Evolutionary conservation across 1,140 invertebrate genomes (phyloP), one percentile per base, ranked within the genome.

Genomic region (Drosophila funebris): DNA sequence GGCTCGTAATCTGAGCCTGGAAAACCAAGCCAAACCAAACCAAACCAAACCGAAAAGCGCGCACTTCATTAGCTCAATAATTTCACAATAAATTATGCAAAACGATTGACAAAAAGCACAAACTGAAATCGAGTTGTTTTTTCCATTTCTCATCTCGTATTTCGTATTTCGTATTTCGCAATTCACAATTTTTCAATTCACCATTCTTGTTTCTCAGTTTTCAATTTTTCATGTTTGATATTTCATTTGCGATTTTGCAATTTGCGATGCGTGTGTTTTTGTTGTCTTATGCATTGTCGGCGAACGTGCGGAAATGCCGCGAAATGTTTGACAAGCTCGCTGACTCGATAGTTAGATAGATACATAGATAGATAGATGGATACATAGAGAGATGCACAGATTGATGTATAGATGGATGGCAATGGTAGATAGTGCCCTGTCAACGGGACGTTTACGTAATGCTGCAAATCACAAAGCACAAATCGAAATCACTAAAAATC

Each of bases 11-110:
- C 80, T 44, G 61, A 68, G 71, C 39, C 22, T 8, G 13, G 16
- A 69, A 39, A 16, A 57, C 8, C 16, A 14, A 68, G 33, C 46
- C 50, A 36, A 64, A 79, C n/a, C n/a, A n/a, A n/a, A n/a, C n/a
- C n/a, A n/a, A n/a, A n/a, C n/a, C 16, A 14, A 68, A 41, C 46
- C 50, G 39, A 64, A 79, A 73, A 72, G 70, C 73, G 64, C 72
- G 68, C 78, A 83, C 83, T 87, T 87, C 78, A 87, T 87, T 88
- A 87, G 83, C 76, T 83, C 70, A 75, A 83, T 79, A 83, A 83
- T 78, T 78, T 78, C 71, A 14, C 44, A 81, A 78, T 78, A 82
- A 78, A 82, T 83, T 76, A 72, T 82, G 82, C 83, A 77, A 58
- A 75, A 73, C 69, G 62, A 52, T 72, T 72, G 62, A 53, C 62